Evolutionary conservation across 2,888 invertebrate species (phyloP).

Genomic region (Biston betularia): DNA sequence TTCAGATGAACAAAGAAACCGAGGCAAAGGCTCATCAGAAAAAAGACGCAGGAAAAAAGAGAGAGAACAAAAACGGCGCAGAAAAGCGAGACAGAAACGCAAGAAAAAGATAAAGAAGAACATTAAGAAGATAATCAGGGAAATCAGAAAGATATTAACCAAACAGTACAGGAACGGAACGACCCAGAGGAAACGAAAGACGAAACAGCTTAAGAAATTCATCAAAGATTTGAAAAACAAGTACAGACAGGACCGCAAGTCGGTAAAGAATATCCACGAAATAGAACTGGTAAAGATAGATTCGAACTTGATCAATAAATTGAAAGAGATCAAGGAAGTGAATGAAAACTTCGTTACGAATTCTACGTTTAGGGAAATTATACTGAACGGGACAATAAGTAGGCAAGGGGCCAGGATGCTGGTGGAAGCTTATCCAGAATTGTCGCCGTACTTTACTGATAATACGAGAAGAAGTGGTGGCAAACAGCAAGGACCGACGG

Average conservation of each 20-base stretch:
- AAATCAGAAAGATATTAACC: slow-evolving; percentile 66
- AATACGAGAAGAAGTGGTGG: slow-evolving; percentile 39
- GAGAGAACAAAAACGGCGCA: slow-evolving; percentile 51
- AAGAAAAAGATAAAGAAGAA: slow-evolving; percentile 66
- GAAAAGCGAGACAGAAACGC: slow-evolving; percentile 53
- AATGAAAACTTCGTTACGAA: slow-evolving; percentile 65
- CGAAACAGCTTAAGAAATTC: slow-evolving; percentile 70
- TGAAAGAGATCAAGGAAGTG: slow-evolving; percentile 58
- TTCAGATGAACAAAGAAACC: slow-evolving; percentile 56
- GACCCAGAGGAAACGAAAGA: slow-evolving; percentile 62
- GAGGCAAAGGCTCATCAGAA: slow-evolving; percentile 50
- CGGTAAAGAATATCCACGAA: slow-evolving; percentile 67
- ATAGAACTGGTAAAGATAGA: slow-evolving; percentile 65
- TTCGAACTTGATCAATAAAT: slow-evolving; percentile 48
- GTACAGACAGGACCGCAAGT: slow-evolving; percentile 66
- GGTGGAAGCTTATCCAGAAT: slow-evolving; percentile 66
- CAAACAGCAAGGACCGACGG: slow-evolving; percentile 22
- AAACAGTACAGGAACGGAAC: slow-evolving; percentile 67
- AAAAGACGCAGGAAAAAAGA: slow-evolving; percentile 40
- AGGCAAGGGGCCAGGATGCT: slow-evolving; percentile 57
- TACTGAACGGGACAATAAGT: slow-evolving; percentile 66
- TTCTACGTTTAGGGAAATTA: slow-evolving; percentile 65
- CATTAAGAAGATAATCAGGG: slow-evolving; percentile 63
- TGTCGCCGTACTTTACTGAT: slow-evolving; percentile 48
- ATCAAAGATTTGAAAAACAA: slow-evolving; percentile 67